Evolutionary conservation across 2,113 vertebrate species (phyloP).

Genomic region (Grammomys surdaster): DNA sequence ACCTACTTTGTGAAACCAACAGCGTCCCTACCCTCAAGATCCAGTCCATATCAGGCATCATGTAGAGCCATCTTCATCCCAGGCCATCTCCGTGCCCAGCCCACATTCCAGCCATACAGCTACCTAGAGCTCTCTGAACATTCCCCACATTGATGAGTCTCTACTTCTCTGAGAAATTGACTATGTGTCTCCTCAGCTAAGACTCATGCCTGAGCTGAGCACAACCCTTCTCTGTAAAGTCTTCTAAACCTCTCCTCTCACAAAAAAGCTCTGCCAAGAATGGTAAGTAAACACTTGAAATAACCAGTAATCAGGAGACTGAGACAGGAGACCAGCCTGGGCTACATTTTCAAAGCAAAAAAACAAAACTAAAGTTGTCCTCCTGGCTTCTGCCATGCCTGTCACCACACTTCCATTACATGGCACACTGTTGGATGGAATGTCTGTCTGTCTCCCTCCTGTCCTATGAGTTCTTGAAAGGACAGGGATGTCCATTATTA

Average conservation of each 20-base stretch:
- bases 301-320: background rate
- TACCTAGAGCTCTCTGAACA: conserved; percentile 7
- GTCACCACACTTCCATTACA: background rate
- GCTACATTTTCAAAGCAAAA: background rate
- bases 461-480: background rate
- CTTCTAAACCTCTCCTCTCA: background rate
- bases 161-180: background rate
- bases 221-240: background rate
- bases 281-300: background rate
- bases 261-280: background rate
- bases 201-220: background rate
- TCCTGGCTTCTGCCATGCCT: background rate
- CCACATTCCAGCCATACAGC: conserved; percentile 36
- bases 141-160: background rate
- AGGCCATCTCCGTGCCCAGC: background rate
- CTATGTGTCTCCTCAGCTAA: background rate
- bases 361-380: background rate
- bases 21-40: background rate
- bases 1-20: background rate
- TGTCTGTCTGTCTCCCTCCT: background rate
- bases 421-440: background rate
- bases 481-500: background rate
- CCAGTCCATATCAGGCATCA: background rate
- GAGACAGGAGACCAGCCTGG: background rate
- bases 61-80: background rate